A percentile compares a stretch with the other conserved stretches of the same genome.
Evolutionary conservation across 2,888 invertebrate species (phyloP).

Genomic region (Desoria tigrina): DNA sequence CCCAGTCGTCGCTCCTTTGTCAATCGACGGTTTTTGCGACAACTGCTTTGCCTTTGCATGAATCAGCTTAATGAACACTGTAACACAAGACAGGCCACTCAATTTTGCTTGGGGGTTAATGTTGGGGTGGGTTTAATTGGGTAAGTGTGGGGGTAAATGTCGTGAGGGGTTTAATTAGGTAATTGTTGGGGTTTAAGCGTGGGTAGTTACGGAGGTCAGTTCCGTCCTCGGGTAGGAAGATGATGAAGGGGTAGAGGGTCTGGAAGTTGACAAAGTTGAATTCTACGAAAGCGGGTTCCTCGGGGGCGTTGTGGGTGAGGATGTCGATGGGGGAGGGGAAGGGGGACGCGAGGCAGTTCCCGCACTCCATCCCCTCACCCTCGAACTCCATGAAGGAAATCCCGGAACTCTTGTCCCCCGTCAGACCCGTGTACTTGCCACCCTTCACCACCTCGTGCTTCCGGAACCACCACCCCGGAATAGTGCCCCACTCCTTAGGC

Average conservation of each 20-base stretch:
- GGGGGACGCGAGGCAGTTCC: neutral
- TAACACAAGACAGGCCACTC: neutral
- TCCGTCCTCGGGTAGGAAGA: slow-evolving; percentile 31
- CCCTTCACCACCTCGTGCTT: neutral
- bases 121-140: too few relatives aligned
- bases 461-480: neutral
- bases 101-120: neutral
- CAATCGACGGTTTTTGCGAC: slow-evolving; percentile 7
- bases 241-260: slow-evolving; percentile 23
- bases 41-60: neutral
- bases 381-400: slow-evolving; percentile 10
- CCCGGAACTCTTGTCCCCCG: neutral
- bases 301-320: slow-evolving; percentile 1
- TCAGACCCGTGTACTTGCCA: neutral
- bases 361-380: neutral
- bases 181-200: neutral
- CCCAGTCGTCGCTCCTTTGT: slow-evolving; percentile 16
- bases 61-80: slow-evolving; percentile 22
- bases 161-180: too few relatives aligned
- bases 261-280: slow-evolving; percentile 22
- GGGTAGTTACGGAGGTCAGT: slow-evolving; percentile 24
- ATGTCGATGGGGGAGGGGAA: slow-evolving; percentile 27
- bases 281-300: slow-evolving; percentile 10
- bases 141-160: too few relatives aligned
- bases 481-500: neutral